Evolutionary conservation across 2,888 invertebrate species (phyloP).

Genomic region (Myopa tessellatipennis): DNA sequence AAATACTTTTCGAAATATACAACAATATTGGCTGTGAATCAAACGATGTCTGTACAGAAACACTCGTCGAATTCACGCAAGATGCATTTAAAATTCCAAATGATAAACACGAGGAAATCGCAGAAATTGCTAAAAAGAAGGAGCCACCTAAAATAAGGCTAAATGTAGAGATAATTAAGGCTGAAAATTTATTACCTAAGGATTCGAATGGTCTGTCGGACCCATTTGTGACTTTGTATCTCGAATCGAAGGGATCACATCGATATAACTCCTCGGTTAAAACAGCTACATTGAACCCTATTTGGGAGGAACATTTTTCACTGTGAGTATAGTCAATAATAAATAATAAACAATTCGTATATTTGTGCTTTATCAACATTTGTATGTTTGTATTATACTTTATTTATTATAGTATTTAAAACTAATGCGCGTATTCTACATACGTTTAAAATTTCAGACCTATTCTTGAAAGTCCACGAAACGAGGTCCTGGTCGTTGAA

Average conservation of each 20-base stretch:
- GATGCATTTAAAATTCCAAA: slow-evolving; percentile 82
- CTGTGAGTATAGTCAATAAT: slow-evolving; percentile 68
- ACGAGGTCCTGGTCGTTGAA: slow-evolving; percentile 83
- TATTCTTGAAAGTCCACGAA: slow-evolving; percentile 76
- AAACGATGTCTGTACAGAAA: slow-evolving; percentile 76
- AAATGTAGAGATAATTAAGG: slow-evolving; percentile 88
- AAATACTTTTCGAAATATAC: slow-evolving; percentile 83
- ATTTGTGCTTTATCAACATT: background rate
- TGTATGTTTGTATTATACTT: background rate
- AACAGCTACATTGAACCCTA: slow-evolving; percentile 86
- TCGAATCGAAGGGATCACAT: slow-evolving; percentile 81
- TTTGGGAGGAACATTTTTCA: slow-evolving; percentile 98
- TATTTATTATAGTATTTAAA: background rate
- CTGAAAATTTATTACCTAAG: slow-evolving; percentile 85
- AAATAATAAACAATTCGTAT: background rate
- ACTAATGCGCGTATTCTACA: background rate
- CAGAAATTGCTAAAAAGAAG: slow-evolving; percentile 79
- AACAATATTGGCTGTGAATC: slow-evolving; percentile 85
- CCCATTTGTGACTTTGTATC: slow-evolving; percentile 94
- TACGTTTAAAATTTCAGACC: slow-evolving; percentile 67
- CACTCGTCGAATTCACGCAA: slow-evolving; percentile 80
- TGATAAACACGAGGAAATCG: slow-evolving; percentile 78
- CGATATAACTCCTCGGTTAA: slow-evolving; percentile 93
- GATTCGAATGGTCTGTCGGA: slow-evolving; percentile 95
- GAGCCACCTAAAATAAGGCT: slow-evolving; percentile 86